Conservation (phyloP, 2,888 invertebrate species). For the Saturnia pavonia region DNA sequence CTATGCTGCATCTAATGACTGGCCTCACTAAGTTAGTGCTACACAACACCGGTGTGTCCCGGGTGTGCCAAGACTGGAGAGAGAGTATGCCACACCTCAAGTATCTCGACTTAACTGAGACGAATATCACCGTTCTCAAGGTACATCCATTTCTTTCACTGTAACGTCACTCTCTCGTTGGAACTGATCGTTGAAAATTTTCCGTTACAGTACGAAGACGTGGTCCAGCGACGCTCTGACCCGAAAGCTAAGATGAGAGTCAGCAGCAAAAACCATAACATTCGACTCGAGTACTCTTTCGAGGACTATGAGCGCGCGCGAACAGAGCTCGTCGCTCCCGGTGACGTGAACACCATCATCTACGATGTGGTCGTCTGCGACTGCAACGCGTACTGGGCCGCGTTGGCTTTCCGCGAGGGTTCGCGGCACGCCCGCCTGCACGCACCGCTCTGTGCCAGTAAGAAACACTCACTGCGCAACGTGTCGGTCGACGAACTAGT, state of each 20-base stretch:
- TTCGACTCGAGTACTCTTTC: neutral
- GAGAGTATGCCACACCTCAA: conserved; percentile 15
- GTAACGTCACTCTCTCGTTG: neutral
- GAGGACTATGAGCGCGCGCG: neutral
- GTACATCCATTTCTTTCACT: neutral
- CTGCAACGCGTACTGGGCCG: conserved; percentile 30
- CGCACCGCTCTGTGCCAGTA: neutral
- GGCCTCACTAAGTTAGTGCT: conserved; percentile 17
- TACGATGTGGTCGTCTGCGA: conserved; percentile 23
- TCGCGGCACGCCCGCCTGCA: neutral
- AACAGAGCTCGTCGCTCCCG: neutral
- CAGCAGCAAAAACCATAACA: neutral
- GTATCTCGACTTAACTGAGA: conserved; percentile 15
- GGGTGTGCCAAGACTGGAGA: conserved; percentile 33
- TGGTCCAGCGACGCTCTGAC: neutral
- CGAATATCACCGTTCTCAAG: conserved; percentile 55
- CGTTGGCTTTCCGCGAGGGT: conserved; percentile 12
- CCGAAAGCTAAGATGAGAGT: neutral
- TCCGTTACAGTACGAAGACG: conserved; percentile 2
- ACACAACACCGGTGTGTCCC: conserved; percentile 20
- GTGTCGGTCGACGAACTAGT: conserved; percentile 28
- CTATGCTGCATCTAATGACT: conserved; percentile 15
- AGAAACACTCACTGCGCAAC: conserved; percentile 18
- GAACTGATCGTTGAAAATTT: neutral
- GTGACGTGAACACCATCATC: neutral